These are phyloP conservation scores for Montipora sp. DNA, from an alignment of 64 coral and sea anemone species.

Conservation along the genomic window DNA sequence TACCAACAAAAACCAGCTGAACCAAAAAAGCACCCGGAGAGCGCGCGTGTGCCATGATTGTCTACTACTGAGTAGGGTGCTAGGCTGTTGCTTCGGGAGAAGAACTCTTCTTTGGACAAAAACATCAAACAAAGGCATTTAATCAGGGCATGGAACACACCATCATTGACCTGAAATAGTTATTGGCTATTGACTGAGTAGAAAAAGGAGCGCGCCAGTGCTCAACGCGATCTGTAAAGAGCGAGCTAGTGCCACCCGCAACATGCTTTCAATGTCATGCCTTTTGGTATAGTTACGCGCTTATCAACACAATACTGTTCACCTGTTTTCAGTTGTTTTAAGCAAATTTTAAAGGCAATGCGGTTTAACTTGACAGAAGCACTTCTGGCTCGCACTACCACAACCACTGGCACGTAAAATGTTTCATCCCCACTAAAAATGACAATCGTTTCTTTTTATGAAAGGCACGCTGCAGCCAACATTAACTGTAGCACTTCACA, in stretches of 20 bases:
- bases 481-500: neutral
- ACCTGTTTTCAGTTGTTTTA: neutral
- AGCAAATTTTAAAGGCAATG: neutral
- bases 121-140: neutral
- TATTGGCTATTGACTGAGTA: neutral
- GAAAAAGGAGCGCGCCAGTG: neutral
- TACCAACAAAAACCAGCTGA: neutral
- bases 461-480: neutral
- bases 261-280: neutral
- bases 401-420: neutral
- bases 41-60: neutral
- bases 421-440: neutral
- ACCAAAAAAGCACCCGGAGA: neutral
- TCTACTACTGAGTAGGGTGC: neutral
- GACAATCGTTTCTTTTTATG: neutral
- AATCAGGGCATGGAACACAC: neutral
- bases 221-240: neutral
- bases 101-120: neutral
- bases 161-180: neutral
- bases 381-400: neutral
- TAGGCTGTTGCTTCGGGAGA: neutral
- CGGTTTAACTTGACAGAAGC: neutral
- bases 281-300: neutral
- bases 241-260: neutral
- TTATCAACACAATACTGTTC: neutral